Evolutionary conservation across 2,888 invertebrate genomes (phyloP).

Genomic region (Phyto melanocephala): DNA sequence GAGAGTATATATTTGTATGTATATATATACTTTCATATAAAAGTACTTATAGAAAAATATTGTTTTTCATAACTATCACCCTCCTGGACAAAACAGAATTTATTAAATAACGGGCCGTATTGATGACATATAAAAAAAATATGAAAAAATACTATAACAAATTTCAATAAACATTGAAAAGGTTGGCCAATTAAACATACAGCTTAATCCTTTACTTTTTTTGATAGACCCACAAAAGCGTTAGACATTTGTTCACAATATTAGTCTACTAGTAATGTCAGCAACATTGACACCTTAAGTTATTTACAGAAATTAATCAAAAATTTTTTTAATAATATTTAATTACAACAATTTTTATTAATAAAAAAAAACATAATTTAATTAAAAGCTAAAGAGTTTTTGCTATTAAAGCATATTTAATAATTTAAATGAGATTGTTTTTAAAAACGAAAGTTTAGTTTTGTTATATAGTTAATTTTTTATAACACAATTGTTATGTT

Average conservation of each 20-base stretch:
- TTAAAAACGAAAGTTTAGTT: not conserved
- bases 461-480: not conserved
- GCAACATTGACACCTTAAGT: slow-evolving; percentile 3
- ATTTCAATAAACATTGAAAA: slow-evolving; percentile 61
- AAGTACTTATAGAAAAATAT: not conserved
- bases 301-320: not conserved
- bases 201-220: not conserved
- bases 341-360: not conserved
- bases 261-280: slow-evolving; percentile 1
- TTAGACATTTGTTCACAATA: not conserved
- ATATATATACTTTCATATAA: not conserved
- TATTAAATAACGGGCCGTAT: slow-evolving; percentile 1
- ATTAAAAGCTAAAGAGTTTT: slow-evolving; percentile 4
- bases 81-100: not conserved
- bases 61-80: slow-evolving; percentile 2
- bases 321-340: not conserved
- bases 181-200: slow-evolving; percentile 49
- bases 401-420: not conserved
- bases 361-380: slow-evolving; percentile 9
- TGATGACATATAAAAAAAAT: slow-evolving; percentile 6
- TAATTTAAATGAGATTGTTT: not conserved
- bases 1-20: not conserved
- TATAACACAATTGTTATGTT: not conserved
- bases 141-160: not conserved
- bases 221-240: not conserved